Percentiles rank a stretch among this genome's conserved stretches.
phyloP scores from a whole-genome alignment of 2,888 invertebrate genomes.

The Hymenopus coronatus region DNA sequence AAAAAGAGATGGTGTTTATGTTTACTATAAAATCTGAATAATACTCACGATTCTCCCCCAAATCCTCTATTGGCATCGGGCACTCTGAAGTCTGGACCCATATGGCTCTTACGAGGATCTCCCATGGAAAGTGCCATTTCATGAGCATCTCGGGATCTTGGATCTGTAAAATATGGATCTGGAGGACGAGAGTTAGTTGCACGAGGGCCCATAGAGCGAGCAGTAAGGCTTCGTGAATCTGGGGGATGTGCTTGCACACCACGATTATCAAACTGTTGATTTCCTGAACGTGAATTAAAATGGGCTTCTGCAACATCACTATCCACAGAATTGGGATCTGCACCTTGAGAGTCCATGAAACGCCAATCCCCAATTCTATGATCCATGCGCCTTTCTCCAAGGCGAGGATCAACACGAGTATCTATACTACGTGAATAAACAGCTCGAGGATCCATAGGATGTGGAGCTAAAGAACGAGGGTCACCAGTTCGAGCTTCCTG shows the following conservation, averaged over 20 bases:
- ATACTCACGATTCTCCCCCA: neutral
- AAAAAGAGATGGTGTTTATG: too few species aligned
- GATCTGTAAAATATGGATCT: neutral
- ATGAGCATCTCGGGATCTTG: neutral
- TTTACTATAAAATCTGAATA: too few species aligned
- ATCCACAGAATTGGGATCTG: neutral
- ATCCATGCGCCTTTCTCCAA: neutral
- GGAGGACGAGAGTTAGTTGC: neutral
- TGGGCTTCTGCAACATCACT: neutral
- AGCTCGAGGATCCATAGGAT: neutral
- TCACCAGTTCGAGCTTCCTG: neutral
- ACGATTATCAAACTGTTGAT: neutral
- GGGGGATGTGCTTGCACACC: neutral
- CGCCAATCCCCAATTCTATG: neutral
- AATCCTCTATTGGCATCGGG: slow-evolving; percentile 2
- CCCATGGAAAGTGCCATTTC: neutral
- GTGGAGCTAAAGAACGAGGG: slow-evolving; percentile 11
- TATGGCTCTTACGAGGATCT: neutral
- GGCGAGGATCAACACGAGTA: neutral
- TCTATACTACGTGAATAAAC: neutral
- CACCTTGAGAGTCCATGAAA: neutral
- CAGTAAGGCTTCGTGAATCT: neutral
- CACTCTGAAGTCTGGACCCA: neutral
- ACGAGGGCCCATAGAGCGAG: neutral
- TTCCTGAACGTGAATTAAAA: neutral